Percentiles rank a stretch among this genome's conserved stretches.
Evolutionary conservation across 2,113 vertebrate species (phyloP).

Genomic region (Zosterops pallidus): DNA sequence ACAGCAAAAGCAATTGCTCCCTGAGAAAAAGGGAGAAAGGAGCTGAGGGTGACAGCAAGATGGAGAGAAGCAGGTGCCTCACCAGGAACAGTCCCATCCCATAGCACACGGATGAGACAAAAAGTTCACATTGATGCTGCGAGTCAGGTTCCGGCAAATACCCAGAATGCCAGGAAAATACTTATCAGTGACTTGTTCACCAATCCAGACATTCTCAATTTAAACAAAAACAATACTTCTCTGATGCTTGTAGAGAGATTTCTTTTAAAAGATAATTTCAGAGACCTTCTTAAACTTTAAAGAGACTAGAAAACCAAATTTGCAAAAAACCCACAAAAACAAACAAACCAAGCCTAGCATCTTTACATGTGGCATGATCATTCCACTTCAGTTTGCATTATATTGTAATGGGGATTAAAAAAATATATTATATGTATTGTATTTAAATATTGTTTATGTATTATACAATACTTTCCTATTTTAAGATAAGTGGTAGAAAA

Average conservation of each 20-base stretch:
- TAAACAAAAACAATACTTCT: not conserved
- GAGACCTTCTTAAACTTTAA: not conserved
- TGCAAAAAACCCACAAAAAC: not conserved
- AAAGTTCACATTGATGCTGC: not conserved
- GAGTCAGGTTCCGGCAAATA: not conserved
- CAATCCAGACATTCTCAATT: not conserved
- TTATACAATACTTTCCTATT: not conserved
- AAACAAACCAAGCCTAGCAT: not conserved
- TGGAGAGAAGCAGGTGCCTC: not conserved
- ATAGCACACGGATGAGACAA: not conserved
- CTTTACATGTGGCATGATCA: no score
- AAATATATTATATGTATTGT: not conserved
- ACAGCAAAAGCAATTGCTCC: not conserved
- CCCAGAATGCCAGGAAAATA: not conserved
- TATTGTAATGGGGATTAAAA: not conserved
- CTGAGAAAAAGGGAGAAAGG: not conserved
- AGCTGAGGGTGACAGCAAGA: not conserved
- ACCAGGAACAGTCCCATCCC: not conserved
- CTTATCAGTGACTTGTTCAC: not conserved
- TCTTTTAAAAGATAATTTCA: not conserved
- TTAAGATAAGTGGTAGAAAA: not conserved
- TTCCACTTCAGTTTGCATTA: not conserved
- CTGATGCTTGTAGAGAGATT: not conserved
- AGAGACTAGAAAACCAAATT: not conserved
- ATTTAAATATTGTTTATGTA: not conserved